Percentiles rank a stretch among this genome's conserved stretches.
Conservation (phyloP, 2,797 vertebrate genomes). For the Poeciliopsis gracilis region DNA sequence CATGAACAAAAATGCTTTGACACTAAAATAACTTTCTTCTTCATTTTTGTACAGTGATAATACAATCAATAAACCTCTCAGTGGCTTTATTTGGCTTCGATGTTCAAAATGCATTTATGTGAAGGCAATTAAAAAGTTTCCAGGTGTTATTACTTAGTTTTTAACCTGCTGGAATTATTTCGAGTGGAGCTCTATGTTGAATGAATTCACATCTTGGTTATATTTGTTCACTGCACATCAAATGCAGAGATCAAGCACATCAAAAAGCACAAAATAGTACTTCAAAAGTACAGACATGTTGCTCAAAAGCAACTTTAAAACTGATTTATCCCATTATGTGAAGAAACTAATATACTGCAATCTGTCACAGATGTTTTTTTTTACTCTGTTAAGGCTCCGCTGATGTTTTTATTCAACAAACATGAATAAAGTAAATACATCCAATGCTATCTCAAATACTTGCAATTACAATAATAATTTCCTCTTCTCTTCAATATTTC, state of each 20-base stretch:
- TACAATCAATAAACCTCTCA: background rate
- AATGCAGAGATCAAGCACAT: background rate
- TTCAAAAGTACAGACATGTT: background rate
- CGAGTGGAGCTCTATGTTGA: background rate
- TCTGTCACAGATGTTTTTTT: background rate
- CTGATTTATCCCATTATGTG: rapidly evolving
- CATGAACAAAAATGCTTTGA: background rate
- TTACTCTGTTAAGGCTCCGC: background rate
- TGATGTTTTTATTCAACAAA: background rate
- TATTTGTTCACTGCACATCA: background rate
- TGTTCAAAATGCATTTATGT: background rate
- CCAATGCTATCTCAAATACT: background rate
- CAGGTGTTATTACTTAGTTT: background rate
- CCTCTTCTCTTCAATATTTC: background rate
- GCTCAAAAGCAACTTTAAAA: background rate
- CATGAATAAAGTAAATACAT: background rate
- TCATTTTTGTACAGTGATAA: background rate
- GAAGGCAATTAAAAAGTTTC: background rate
- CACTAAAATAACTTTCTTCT: background rate
- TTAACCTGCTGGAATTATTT: background rate
- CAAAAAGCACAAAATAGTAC: background rate
- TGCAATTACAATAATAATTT: background rate
- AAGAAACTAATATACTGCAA: background rate
- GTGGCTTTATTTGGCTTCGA: background rate
- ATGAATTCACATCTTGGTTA: background rate